Evolutionary conservation across 2,113 vertebrate species (phyloP).

Genomic region (Lophochroa leadbeateri): DNA sequence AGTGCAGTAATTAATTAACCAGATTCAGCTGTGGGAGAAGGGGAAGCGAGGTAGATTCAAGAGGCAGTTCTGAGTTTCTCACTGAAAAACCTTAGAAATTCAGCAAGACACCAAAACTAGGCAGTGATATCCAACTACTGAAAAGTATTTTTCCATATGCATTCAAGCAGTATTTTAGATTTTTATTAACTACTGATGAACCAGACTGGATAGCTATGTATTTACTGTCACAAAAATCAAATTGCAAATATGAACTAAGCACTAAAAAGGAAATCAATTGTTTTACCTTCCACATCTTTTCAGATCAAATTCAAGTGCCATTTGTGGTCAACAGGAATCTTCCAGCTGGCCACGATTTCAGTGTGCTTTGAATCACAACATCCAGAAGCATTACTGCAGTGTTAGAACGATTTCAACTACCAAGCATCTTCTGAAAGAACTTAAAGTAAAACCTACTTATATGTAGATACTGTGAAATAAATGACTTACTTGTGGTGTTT

Average conservation of each 20-base stretch:
- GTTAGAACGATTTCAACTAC: background rate
- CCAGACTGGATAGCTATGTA: background rate
- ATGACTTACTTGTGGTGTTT: background rate
- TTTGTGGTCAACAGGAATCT: background rate
- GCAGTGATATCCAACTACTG: background rate
- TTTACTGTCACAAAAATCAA: background rate
- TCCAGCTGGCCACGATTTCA: background rate
- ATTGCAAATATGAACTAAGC: background rate
- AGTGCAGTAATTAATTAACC: background rate
- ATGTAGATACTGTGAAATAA: background rate
- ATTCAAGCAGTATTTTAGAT: background rate
- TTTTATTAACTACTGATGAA: background rate
- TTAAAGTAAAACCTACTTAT: background rate
- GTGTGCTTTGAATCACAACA: background rate
- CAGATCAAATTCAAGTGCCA: background rate
- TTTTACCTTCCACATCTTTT: background rate
- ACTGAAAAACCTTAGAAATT: background rate
- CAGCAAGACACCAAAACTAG: background rate
- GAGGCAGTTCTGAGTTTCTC: background rate
- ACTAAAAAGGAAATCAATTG: background rate
- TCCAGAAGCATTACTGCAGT: background rate
- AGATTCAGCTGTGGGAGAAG: background rate
- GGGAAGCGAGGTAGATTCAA: background rate
- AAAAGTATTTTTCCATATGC: background rate
- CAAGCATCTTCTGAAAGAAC: background rate